These are phyloP conservation scores for Apaloderma vittatum DNA, from an alignment of 2,113 vertebrate species.

Conservation along the genomic window DNA sequence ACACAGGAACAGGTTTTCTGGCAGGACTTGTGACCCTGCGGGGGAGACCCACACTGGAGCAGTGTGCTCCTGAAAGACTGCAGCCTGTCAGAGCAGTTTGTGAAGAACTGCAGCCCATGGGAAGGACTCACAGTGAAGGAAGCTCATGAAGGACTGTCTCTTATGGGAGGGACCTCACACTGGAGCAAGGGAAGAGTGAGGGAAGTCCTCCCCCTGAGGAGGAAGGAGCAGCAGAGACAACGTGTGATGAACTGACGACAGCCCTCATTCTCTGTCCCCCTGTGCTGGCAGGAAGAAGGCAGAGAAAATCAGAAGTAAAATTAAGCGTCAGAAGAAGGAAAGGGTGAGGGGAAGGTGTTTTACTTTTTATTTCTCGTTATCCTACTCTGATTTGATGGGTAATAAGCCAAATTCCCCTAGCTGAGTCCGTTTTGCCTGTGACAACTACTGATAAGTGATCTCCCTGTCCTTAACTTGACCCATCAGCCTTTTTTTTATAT, in stretches of 20 bases:
- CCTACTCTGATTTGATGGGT: background rate
- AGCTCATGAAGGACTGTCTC: too few relatives aligned
- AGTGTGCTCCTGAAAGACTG: background rate
- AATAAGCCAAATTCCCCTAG: background rate
- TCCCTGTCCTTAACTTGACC: background rate
- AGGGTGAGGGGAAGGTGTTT: background rate
- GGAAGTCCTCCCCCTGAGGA: background rate
- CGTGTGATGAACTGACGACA: background rate
- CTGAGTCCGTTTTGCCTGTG: background rate
- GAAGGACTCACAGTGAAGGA: too few relatives aligned
- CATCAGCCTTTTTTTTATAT: background rate
- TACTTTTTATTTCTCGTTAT: background rate
- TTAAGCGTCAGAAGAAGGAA: background rate
- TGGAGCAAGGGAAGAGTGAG: accelerated
- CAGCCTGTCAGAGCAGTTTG: background rate
- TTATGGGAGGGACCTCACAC: too few relatives aligned
- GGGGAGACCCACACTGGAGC: background rate
- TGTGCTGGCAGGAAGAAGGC: background rate
- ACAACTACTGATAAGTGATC: background rate
- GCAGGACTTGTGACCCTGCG: background rate
- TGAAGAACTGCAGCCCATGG: background rate
- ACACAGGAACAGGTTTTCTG: background rate
- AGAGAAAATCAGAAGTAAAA: background rate
- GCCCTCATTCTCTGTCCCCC: background rate
- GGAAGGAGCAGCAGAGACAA: background rate